Conservation (phyloP, 2,797 vertebrate species). For the Centroberyx gerrardi region DNA sequence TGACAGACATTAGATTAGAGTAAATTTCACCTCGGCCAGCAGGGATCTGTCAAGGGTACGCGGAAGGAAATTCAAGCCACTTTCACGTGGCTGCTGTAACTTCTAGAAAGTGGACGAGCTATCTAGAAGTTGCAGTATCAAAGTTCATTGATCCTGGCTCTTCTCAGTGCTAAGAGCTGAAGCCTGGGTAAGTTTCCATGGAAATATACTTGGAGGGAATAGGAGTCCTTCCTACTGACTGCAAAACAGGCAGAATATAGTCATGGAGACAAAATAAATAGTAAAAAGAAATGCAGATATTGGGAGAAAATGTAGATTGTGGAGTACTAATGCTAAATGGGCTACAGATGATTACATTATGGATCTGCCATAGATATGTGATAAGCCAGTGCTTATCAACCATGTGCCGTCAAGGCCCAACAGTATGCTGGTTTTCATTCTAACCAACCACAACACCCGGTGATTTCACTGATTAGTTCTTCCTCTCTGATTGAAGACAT, state of each 20-base stretch:
- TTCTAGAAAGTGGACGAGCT: background rate
- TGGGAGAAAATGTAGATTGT: no score
- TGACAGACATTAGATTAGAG: no score
- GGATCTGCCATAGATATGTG: no score
- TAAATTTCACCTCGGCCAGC: background rate
- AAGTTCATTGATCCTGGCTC: background rate
- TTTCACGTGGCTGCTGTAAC: background rate
- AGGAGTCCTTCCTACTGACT: no score
- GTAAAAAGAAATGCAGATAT: background rate
- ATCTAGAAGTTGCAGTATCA: no score
- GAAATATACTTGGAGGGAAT: no score
- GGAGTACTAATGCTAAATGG: no score
- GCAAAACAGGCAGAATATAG: background rate
- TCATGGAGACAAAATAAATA: background rate
- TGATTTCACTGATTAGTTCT: background rate
- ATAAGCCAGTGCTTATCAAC: background rate
- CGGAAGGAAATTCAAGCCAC: background rate
- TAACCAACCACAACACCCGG: background rate
- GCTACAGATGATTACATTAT: background rate
- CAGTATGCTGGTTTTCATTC: constrained; percentile 2
- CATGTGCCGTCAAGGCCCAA: background rate
- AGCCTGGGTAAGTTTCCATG: no score
- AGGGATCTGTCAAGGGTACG: background rate
- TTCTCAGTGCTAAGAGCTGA: no score
- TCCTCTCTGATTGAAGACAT: no score